Percentiles rank a stretch among this genome's conserved stretches.
These are phyloP conservation scores for Clamator glandarius DNA, from an alignment of 2,797 vertebrate species.

Conservation along the genomic window DNA sequence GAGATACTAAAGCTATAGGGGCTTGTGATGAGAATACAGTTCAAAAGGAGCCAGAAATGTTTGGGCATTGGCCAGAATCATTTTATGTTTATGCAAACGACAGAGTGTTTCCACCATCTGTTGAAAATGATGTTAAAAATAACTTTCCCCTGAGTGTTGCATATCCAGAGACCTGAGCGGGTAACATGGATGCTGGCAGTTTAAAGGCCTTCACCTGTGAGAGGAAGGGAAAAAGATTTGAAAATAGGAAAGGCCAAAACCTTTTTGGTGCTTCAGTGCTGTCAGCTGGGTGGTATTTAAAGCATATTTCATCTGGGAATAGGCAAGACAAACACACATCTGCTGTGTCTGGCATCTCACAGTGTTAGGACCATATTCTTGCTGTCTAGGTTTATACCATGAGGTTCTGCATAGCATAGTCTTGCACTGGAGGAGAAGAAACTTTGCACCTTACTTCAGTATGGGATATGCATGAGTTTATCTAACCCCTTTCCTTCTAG, in stretches of 20 bases:
- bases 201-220: not conserved
- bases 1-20: not conserved
- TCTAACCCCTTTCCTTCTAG: not conserved
- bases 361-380: not conserved
- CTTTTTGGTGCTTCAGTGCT: not conserved
- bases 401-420: not conserved
- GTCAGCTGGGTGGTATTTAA: not conserved
- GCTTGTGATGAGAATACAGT: not conserved
- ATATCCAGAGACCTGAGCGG: not conserved
- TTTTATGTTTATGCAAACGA: not conserved
- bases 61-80: not conserved
- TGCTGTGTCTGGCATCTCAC: not conserved
- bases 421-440: not conserved
- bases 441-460: not conserved
- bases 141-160: not conserved
- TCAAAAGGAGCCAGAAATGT: not conserved
- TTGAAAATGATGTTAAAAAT: conserved; percentile 52
- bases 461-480: not conserved
- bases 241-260: not conserved
- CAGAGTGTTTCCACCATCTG: conserved; percentile 48
- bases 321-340: not conserved
- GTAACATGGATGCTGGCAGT: not conserved
- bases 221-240: not conserved
- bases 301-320: not conserved
- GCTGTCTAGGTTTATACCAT: accelerated